These are phyloP conservation scores for Erpornis zantholeuca DNA, from an alignment of 2,113 vertebrate species.

Conservation along the genomic window DNA sequence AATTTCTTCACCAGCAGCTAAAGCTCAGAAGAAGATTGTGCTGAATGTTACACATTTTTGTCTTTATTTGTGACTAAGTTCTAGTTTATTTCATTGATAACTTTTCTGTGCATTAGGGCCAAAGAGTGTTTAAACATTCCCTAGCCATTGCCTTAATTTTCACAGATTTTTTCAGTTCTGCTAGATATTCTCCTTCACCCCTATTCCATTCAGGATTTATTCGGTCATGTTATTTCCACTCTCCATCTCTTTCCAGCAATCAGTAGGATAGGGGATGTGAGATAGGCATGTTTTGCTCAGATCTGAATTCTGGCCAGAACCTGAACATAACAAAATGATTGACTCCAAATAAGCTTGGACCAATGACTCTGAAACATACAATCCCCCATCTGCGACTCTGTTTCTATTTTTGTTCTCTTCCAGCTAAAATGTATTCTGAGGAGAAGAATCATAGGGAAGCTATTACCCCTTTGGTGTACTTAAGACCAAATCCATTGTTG, in stretches of 20 bases:
- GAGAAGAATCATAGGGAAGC: fast-evolving
- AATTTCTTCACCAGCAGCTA: background rate
- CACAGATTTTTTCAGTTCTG: background rate
- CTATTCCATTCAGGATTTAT: background rate
- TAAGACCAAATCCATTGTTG: background rate
- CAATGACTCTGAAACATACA: background rate
- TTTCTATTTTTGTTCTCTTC: background rate
- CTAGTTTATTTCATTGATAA: background rate
- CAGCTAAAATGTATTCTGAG: background rate
- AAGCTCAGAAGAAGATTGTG: background rate
- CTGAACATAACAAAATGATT: background rate
- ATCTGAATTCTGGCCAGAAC: background rate
- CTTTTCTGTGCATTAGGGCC: background rate
- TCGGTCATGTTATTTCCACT: background rate
- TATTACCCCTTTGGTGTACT: background rate
- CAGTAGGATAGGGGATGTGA: background rate
- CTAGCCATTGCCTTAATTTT: background rate
- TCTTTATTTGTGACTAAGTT: background rate
- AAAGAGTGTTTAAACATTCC: background rate
- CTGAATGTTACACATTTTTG: background rate
- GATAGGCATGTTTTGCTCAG: background rate
- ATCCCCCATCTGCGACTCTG: background rate
- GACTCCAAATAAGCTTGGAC: background rate
- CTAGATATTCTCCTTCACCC: background rate
- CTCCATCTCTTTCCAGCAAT: background rate